Conservation (phyloP, 1,140 invertebrate genomes). For the Brachionus angularis region DNA sequence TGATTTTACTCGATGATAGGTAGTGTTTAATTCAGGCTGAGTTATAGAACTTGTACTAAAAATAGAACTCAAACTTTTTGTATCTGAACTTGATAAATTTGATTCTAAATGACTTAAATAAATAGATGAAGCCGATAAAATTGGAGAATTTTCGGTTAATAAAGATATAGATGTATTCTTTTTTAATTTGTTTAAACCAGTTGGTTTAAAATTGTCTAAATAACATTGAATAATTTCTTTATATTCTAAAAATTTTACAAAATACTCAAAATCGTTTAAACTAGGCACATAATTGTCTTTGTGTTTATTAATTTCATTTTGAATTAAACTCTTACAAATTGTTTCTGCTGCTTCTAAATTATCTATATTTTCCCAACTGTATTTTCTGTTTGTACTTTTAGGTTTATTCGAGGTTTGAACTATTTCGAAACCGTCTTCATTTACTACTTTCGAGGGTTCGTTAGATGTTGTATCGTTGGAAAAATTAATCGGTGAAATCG, state of each 20-base stretch:
- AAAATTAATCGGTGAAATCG: not conserved
- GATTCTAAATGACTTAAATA: constrained; percentile 15
- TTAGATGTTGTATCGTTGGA: not conserved
- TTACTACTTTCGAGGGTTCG: not conserved
- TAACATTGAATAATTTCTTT: not conserved
- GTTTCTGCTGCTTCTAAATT: not conserved
- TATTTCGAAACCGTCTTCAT: constrained; percentile 13
- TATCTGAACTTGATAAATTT: not conserved
- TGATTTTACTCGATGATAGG: not conserved
- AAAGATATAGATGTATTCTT: not conserved
- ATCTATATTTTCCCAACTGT: constrained; percentile 18
- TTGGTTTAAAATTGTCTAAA: not conserved
- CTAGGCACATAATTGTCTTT: not conserved
- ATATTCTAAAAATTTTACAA: constrained; percentile 12
- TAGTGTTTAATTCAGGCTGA: not conserved
- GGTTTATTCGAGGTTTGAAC: not conserved
- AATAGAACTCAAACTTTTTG: not conserved
- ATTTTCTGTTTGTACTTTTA: not conserved
- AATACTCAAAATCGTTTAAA: not conserved
- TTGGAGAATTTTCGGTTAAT: not conserved
- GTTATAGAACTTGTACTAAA: not conserved
- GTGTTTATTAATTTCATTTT: not conserved
- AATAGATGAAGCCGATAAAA: constrained; percentile 23
- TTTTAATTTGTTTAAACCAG: too few relatives aligned
- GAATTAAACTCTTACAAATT: not conserved